These are phyloP conservation scores for Macroteleia sp. DNA, from an alignment of 2,888 invertebrate genomes.

Conservation along the genomic window DNA sequence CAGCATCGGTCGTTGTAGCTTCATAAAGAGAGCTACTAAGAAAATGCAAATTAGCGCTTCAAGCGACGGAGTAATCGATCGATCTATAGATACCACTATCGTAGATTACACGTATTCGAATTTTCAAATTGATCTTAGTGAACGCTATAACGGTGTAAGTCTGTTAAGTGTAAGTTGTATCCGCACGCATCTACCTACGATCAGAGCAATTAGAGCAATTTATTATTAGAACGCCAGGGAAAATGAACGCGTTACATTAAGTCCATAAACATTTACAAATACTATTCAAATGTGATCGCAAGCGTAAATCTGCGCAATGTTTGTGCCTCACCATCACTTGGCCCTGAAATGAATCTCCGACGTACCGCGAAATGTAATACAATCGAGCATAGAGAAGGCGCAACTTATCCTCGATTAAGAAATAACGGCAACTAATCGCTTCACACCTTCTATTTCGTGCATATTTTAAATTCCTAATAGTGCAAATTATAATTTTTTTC, in stretches of 20 bases:
- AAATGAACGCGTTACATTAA: conserved; percentile 21
- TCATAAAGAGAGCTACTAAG: background rate
- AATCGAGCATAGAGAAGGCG: conserved; percentile 7
- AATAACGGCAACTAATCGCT: conserved; percentile 23
- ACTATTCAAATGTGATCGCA: conserved; percentile 52
- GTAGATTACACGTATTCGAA: background rate
- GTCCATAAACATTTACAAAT: conserved; percentile 43
- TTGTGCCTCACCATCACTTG: conserved; percentile 61
- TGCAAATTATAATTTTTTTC: conserved; percentile 3
- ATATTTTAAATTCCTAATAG: background rate
- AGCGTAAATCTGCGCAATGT: conserved; percentile 51
- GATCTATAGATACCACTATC: background rate
- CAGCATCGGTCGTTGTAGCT: background rate
- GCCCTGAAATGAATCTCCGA: conserved; percentile 70
- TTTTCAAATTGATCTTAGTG: conserved; percentile 14
- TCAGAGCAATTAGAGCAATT: conserved; percentile 40
- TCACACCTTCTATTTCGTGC: conserved; percentile 31
- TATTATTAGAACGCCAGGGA: conserved; percentile 33
- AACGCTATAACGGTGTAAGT: conserved; percentile 10
- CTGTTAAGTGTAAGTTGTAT: background rate
- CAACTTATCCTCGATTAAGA: conserved; percentile 40
- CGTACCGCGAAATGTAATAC: no score
- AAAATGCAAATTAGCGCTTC: background rate
- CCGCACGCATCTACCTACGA: conserved; percentile 29
- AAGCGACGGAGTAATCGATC: conserved; percentile 3